Conservation (phyloP, 64 coral and sea anemone genomes). For the Stichodactyla helianthus region DNA sequence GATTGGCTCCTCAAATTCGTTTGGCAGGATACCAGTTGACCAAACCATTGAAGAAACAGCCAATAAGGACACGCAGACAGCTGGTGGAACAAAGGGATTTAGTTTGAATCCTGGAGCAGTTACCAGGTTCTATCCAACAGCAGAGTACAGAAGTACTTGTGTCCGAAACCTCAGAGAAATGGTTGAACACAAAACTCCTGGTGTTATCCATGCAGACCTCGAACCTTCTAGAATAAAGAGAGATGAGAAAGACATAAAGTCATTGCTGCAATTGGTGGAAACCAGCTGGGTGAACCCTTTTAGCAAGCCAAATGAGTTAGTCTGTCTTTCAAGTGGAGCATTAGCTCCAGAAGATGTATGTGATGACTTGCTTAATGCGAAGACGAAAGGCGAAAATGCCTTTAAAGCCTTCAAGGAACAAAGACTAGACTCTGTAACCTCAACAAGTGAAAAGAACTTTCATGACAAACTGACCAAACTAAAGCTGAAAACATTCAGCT, state of each 20-base stretch:
- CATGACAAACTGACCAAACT: constrained; percentile 53
- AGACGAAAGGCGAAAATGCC: constrained; percentile 38
- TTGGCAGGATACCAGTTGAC: constrained; percentile 60
- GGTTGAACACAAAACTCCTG: constrained; percentile 44
- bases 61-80: too few relatives aligned
- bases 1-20: constrained; percentile 38
- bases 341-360: constrained; percentile 36
- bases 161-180: constrained; percentile 59
- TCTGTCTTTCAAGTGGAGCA: constrained; percentile 54
- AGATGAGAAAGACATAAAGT: constrained; percentile 53
- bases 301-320: constrained; percentile 45
- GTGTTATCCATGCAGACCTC: constrained; percentile 49
- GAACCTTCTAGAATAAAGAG: constrained; percentile 51
- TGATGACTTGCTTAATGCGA: constrained; percentile 47
- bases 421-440: constrained; percentile 20
- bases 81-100: too few relatives aligned
- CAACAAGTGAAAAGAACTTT: constrained; percentile 41
- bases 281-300: constrained; percentile 64
- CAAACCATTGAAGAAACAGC: constrained; percentile 34
- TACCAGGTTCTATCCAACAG: constrained; percentile 53
- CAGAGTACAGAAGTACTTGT: constrained; percentile 58
- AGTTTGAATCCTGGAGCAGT: constrained; percentile 65
- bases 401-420: constrained; percentile 44
- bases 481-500: constrained; percentile 55
- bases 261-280: constrained; percentile 58